Conservation (phyloP, 2,888 invertebrate species). For the Noctua janthe region DNA sequence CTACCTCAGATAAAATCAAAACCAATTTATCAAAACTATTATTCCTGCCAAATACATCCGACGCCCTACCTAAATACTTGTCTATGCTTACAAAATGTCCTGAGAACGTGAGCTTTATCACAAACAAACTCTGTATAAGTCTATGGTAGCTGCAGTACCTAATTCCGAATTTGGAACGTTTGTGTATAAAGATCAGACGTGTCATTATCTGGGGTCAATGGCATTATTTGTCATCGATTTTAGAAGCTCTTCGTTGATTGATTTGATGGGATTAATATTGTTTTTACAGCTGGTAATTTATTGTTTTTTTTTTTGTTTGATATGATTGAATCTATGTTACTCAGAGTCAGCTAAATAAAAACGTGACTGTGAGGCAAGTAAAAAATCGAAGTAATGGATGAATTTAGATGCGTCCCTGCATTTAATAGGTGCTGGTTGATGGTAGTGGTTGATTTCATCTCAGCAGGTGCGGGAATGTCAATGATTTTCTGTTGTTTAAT, state of each 20-base stretch:
- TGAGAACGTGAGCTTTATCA: constrained; percentile 61
- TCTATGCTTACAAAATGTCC: constrained; percentile 54
- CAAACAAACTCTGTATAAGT: constrained; percentile 63
- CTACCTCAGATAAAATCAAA: constrained; percentile 56
- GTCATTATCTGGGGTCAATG: constrained; percentile 63
- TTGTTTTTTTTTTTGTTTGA: constrained; percentile 33
- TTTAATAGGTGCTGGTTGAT: neutral
- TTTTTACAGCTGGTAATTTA: constrained; percentile 44
- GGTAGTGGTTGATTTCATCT: neutral
- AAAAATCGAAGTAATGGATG: constrained; percentile 13
- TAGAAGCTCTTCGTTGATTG: constrained; percentile 38
- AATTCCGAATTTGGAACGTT: constrained; percentile 63
- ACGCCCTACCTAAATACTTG: constrained; percentile 48
- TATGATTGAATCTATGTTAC: constrained; percentile 22
- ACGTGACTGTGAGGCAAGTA: constrained; percentile 3
- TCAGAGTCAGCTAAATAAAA: constrained; percentile 4
- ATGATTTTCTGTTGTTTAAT: neutral
- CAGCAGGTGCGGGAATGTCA: neutral
- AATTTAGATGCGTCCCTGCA: neutral
- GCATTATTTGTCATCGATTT: constrained; percentile 58
- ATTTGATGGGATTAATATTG: constrained; percentile 31
- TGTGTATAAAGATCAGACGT: constrained; percentile 60
- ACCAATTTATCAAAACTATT: constrained; percentile 56
- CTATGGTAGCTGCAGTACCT: constrained; percentile 46
- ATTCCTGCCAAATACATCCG: constrained; percentile 48